phyloP scores from a whole-genome alignment of 2,113 vertebrate genomes.

The Amazona vittata region DNA sequence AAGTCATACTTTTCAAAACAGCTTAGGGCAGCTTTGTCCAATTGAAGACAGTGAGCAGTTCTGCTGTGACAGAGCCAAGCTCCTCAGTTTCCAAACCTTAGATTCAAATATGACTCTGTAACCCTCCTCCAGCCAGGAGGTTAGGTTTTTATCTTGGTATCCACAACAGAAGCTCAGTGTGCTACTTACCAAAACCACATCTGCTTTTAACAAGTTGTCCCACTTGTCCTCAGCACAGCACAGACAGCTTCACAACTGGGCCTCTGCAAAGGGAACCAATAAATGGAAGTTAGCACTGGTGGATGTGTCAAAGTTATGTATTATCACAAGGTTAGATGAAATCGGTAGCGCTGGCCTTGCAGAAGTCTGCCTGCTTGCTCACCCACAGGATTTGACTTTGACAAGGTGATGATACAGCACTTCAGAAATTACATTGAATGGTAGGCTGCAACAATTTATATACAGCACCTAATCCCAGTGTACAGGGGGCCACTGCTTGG shows the following conservation, averaged over 20 bases:
- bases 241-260: neutral
- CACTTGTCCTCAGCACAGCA: neutral
- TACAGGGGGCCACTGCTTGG: neutral
- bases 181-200: neutral
- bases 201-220: neutral
- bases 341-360: neutral
- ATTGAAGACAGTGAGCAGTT: neutral
- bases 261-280: neutral
- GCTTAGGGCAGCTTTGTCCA: neutral
- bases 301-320: neutral
- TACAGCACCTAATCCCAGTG: accelerated
- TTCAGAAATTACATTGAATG: neutral
- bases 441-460: neutral
- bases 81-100: neutral
- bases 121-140: neutral
- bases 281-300: neutral
- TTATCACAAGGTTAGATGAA: neutral
- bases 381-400: neutral
- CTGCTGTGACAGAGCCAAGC: neutral
- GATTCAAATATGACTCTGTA: neutral
- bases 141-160: neutral
- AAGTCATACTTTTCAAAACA: neutral
- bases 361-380: neutral
- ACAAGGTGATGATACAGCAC: slow-evolving; percentile 25
- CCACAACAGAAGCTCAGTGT: neutral